These are phyloP conservation scores for Hetaerina americana DNA, from an alignment of 1,140 invertebrate genomes.

Conservation along the genomic window DNA sequence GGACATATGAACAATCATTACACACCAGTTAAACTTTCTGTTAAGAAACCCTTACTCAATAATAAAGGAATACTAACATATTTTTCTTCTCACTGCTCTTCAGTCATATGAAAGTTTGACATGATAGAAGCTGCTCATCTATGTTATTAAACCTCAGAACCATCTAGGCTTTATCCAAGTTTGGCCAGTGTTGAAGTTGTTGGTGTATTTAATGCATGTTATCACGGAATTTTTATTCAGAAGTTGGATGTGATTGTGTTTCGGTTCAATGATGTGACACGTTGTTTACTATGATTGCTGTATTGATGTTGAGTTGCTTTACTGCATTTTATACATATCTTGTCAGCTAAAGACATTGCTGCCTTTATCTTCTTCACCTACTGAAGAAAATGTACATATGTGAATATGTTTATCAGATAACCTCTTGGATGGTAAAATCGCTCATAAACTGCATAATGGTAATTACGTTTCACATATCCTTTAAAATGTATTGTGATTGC, in stretches of 20 bases:
- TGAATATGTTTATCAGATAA: too few relatives aligned
- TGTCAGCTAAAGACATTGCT: not conserved
- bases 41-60: too few relatives aligned
- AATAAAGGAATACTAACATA: too few relatives aligned
- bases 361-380: not conserved
- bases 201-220: conserved; percentile 5
- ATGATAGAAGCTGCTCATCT: not conserved
- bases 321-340: not conserved
- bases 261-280: not conserved
- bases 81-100: too few relatives aligned
- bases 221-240: not conserved
- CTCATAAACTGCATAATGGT: too few relatives aligned
- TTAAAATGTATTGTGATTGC: too few relatives aligned
- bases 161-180: conserved; percentile 3
- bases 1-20: too few relatives aligned
- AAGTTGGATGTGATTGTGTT: not conserved
- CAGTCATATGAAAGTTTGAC: too few relatives aligned
- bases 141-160: not conserved
- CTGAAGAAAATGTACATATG: too few relatives aligned
- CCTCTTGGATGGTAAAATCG: too few relatives aligned
- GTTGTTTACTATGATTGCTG: not conserved
- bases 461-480: too few relatives aligned
- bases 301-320: not conserved
- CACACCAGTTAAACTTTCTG: too few relatives aligned
- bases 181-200: not conserved